Base-by-base conservation (phyloP, 2,113 vertebrate genomes). In the Saguinus midas region DNA sequence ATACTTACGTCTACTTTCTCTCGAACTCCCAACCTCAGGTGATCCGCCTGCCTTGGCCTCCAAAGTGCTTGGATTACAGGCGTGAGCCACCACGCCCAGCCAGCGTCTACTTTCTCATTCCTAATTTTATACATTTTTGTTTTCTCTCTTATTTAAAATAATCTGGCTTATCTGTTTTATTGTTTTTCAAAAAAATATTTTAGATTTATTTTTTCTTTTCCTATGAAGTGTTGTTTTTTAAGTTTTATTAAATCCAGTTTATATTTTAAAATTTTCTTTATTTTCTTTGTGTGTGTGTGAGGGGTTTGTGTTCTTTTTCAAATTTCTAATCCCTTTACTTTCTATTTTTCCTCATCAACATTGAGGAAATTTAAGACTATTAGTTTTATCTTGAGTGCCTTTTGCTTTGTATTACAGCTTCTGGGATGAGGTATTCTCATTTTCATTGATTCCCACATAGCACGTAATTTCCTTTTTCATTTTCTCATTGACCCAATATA, bases 291-390 rank as follows among this genome's bases (percentile, higher is more conserved):
- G 7, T 68, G 29, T 68, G 29, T 64, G 61, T 32, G 61, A 64
- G 5, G 5, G 61, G 27, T 18, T 90, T 25, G 21, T 14, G 37
- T 86, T 76, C 17, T 37, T 90, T 86, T 92, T 86, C 78, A 37
- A 91, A 66, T 92, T 68, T 70, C 88, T 90, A 68, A 14, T 57
- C 81, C 27, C 17, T 58, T 91, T 95, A 48, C 89, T 86, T 93
- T 90, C 55, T 80, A 64, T 82, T 89, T 96, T 91, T 95, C 37
- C 76, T 90, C 14, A 81, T 78, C 55, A 87, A 58, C 80, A 85
- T 2, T 18, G n/a, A 95, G 18, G 27, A 29, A 81, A 87, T 55
- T 75, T 83, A 90, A 90, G 4, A 89, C 66, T 50, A 45, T 27
- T 48, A 18, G 37, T 87, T 82, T 64, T 55, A 1, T 55, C 50